Evolutionary conservation across 2,113 vertebrate genomes (phyloP), one percentile per base, ranked within the genome.

Genomic region (Embiotoca jacksoni): DNA sequence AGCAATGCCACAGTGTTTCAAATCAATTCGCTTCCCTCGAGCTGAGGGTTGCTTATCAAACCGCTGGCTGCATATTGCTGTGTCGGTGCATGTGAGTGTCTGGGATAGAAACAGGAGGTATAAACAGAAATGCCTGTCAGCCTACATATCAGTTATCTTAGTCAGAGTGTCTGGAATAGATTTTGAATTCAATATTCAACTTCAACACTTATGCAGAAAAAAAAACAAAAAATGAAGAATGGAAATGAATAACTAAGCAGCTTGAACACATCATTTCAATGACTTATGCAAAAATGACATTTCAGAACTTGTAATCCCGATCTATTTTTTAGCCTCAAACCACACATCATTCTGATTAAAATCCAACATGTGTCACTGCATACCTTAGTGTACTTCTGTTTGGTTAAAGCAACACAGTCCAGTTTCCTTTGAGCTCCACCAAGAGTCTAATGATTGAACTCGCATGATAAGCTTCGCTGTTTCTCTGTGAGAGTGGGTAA

Each of bases 391-490:
- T 44, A 35, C 15, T 1, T 75, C 64, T 64, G 53, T 58, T 44
- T 46, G 33, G 30, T 53, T 23, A 59, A 39, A 49, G 15, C 55
- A 52, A 37, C 81, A 83, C 57, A 33, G 36, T 50, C 49, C 37
- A n/a, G 35, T 36, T 75, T 71, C 64, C 76, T 81, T 64, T 73
- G 68, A 88, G 81, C 54, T 55, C 73, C 78, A 87, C 52, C 68
- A 75, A 72, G 74, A 77, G 66, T 78, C 70, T 63, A 80, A 0
- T 56, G 67, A 64, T 33, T 57, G 66, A 81, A 74, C 64, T 70
- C 49, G 32, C 67, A 65, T 30, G 31, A 44, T 68, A 56, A 68
- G 66, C 71, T 66, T 58, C 41, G 15, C 32, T 16, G 13, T 65
- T 55, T 52, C 44, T 46, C 23, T 72, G 39, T 60, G 33, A 30